Evolutionary conservation across 1,140 invertebrate genomes (phyloP).

Genomic region (Oedothorax gibbosus): DNA sequence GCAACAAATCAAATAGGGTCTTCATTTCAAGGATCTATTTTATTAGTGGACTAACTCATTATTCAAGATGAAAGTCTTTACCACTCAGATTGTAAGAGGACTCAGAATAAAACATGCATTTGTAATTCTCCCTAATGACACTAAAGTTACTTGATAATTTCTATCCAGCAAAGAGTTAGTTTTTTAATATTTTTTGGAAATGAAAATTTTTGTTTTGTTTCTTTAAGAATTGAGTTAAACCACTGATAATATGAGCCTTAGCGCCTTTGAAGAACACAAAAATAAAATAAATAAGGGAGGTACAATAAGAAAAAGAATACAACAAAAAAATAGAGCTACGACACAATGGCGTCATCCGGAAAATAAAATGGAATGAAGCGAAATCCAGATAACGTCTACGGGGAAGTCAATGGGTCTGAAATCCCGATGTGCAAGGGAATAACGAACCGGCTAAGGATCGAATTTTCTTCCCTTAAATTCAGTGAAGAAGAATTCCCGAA

Average conservation of each 20-base stretch:
- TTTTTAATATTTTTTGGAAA: too few species aligned
- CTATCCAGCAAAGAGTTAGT: too few species aligned
- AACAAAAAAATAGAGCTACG: neutral
- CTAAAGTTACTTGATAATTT: too few species aligned
- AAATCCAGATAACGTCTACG: neutral
- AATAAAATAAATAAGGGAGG: neutral
- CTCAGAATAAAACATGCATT: too few species aligned
- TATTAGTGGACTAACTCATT: too few species aligned
- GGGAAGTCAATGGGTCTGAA: constrained; percentile 23
- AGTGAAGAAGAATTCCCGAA: constrained; percentile 8
- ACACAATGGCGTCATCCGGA: neutral
- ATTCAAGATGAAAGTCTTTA: too few species aligned
- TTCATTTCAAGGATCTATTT: too few species aligned
- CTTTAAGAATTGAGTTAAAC: too few species aligned
- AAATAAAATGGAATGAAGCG: constrained; percentile 13
- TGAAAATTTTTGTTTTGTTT: too few species aligned
- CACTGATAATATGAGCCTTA: too few species aligned
- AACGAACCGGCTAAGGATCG: constrained; percentile 37
- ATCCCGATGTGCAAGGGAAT: constrained; percentile 26
- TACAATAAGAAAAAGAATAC: neutral
- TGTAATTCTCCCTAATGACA: too few species aligned
- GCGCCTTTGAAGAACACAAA: neutral
- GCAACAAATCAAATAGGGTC: neutral
- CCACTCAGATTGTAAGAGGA: too few species aligned
- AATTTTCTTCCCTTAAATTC: constrained; percentile 39